Base-by-base conservation (phyloP, 1,140 invertebrate genomes). In the Drosophila azteca region DNA sequence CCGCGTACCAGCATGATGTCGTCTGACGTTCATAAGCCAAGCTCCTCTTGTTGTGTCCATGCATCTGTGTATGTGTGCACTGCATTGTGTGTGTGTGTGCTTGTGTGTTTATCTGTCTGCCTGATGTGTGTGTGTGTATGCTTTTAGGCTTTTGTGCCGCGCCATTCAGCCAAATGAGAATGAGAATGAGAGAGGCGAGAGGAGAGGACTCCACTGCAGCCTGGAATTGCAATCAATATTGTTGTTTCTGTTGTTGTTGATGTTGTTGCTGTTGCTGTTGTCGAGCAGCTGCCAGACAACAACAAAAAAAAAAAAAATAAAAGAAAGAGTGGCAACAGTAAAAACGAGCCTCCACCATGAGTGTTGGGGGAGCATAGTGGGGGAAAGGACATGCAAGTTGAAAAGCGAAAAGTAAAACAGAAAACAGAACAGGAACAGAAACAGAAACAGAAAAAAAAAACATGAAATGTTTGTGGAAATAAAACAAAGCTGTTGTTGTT, bases 201-300 rank as follows among this genome's bases (percentile, higher is more conserved):
- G 61, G 24, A 57, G 17, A 54, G 35, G 31, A 44, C 62, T 41
- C 31, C 51, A 73, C 63, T 87, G 82, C 83, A 76, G 73, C 63
- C 82, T 64, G 75, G 73, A 88, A 87, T 83, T 87, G 82, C 82
- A 87, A 87, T 87, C 82, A 87, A 87, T 87, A 87, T 88, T 82
- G 66, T 67, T 76, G 76, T 82, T 67, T 76, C 68, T 79, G 76
- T 31, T 58, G 62, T 55, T 63, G 60, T 39, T 58, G 62, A n/a
- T n/a, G n/a, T 55, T 63, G 60, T 26, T 69, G 62, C 6, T 69
- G 68, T 55, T 58, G 51, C 55, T 64, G 60, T 54, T 35, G 66
- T 60, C 74, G 63, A 88, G 82, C 83, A 87, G 82, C 82, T 88
- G 82, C 82, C 82, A 87, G 82, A 87, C 82, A 88, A 88, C 74